Evolutionary conservation across 2,888 invertebrate genomes (phyloP), one percentile per base, ranked within the genome.

Genomic region (Pantelozetes paolii): DNA sequence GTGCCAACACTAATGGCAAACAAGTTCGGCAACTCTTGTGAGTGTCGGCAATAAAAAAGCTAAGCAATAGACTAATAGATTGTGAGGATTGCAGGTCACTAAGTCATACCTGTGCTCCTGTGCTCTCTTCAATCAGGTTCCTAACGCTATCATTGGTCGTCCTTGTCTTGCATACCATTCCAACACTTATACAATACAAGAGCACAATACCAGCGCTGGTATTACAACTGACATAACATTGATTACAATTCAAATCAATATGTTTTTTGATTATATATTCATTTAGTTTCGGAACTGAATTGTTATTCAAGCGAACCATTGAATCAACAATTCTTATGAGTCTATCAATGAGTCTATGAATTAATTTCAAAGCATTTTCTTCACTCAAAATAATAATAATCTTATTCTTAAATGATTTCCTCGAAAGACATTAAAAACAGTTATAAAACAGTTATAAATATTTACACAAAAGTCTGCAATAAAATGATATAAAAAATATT

Each of bases 91-190:
- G 62, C 62, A 62, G 62, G 62, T 62, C 62, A 62, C 62, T 62
- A 62, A 62, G 62, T 62, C 62, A 62, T 62, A 30, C 62, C 54
- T 54, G 54, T 23, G 45, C 11, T 11, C 11, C 5, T 23, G 32
- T 30, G 36, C 36, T 36, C 11, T 62, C 62, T 62, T 62, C 62
- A 30, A 62, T 57, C 57, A 57, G 57, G 57, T 62, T 62, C 57
- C 11, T 30, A 15, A 32, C 32, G n/a, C 62, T 62, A 28, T 62
- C 32, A 62, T 62, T 62, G 30, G 30, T 62, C 62, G 62, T 62
- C 62, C 62, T 62, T 62, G 62, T 62, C 30, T 62, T 62, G 62
- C 13, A 62, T 62, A 62, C 20, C 54, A 54, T 54, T 23, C 20
- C 54, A 23, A 8, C 54, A 54, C 54, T 54, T 48, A 48, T 11